These are phyloP conservation scores for Aphis craccivora DNA, from an alignment of 1,140 invertebrate genomes.

Conservation along the genomic window DNA sequence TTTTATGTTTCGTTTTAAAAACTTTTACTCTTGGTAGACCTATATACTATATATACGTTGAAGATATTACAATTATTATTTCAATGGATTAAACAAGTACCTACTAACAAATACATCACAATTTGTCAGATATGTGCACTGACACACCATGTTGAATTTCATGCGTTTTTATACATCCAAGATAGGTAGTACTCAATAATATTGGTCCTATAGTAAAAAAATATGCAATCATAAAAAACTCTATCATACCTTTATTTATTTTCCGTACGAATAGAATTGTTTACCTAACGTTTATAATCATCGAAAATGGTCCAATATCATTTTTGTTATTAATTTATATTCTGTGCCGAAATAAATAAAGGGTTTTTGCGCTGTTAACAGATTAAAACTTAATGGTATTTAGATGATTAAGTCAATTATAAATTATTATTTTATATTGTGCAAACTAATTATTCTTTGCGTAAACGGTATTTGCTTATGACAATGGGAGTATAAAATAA, in stretches of 20 bases:
- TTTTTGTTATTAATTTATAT: neutral
- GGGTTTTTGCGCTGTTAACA: neutral
- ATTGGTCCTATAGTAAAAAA: too few species aligned
- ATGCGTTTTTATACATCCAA: neutral
- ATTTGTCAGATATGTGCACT: neutral
- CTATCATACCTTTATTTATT: neutral
- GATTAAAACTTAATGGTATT: neutral
- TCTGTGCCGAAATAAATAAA: neutral
- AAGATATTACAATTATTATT: neutral
- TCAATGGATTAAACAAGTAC: neutral
- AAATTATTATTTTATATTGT: neutral
- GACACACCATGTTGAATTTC: neutral
- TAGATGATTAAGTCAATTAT: neutral
- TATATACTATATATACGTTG: neutral
- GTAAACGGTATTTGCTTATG: neutral
- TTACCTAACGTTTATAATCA: neutral
- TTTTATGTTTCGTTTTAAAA: neutral
- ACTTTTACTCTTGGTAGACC: neutral
- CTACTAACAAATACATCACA: neutral
- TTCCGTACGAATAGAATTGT: neutral
- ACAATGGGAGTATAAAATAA: neutral
- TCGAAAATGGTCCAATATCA: neutral
- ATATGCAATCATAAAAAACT: too few species aligned
- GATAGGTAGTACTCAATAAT: too few species aligned
- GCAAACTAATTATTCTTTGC: neutral